Evolutionary conservation across 2,888 invertebrate genomes (phyloP), one percentile per base, ranked within the genome.

Genomic region (Halictus ligatus): DNA sequence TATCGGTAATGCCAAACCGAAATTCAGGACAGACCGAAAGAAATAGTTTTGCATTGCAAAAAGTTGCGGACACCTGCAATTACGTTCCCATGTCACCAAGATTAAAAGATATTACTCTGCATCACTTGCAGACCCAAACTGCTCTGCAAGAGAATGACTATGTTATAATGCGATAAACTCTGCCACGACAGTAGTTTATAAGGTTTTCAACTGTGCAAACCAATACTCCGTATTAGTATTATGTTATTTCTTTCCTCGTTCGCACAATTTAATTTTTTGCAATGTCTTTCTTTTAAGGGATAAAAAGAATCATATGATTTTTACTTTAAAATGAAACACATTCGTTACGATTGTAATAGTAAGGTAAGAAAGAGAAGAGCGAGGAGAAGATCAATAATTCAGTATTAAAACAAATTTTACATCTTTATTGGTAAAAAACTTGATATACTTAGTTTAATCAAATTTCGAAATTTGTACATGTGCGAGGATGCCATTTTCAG

Each of bases 71-170:
- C 25, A 91, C 91, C 72, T 94, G 93, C 15, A 94, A 94, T 77
- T 95, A 95, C 72, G 95, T 95, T 75, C 93, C 94, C 5, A 95
- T 95, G 95, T 94, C 94, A n/a, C 94, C 95, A 12, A 92, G 94
- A 75, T 86, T 93, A n/a, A 92, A 92, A 79, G 93, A 93, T 58
- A 88, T 92, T 7, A 91, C 91, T 13, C 67, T 92, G 18, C 86
- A 85, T 25, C 91, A 93, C 35, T 84, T 92, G 13, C 89, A 92
- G 71, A 83, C 89, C 73, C 84, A 88, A 67, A 88, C 89, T 35
- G 75, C 89, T 69, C 54, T 87, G 46, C 92, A 91, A 85, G 94
- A 95, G 71, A 93, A 93, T 77, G 91, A 94, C 81, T 95, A 95
- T 60, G 92, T 95, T 91, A 93, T 94, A 46, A 94, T 95, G 95